Conservation (phyloP, 2,888 invertebrate species). For the Caenorhabditis uteleia region DNA sequence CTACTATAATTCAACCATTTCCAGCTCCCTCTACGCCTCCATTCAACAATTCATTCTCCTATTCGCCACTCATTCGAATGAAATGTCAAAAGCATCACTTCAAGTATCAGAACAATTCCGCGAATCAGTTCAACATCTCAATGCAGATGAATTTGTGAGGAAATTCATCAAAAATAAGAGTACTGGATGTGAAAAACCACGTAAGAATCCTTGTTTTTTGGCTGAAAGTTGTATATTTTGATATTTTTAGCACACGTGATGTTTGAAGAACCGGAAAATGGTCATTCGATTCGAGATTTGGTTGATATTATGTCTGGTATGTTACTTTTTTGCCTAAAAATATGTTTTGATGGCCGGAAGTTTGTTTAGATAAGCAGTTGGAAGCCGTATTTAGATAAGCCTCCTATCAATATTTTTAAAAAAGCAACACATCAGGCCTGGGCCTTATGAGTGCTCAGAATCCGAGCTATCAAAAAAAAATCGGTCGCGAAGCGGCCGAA, state of each 20-base stretch:
- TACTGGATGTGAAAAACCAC: slow-evolving; percentile 90
- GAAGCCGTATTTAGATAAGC: too few species aligned
- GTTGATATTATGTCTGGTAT: slow-evolving; percentile 35
- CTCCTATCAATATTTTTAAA: too few species aligned
- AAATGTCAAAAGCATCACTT: slow-evolving; percentile 47
- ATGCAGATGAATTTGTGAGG: slow-evolving; percentile 88
- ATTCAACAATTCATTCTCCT: slow-evolving; percentile 45
- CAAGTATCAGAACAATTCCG: slow-evolving; percentile 86
- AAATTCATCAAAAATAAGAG: slow-evolving; percentile 90
- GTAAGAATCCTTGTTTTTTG: slow-evolving; percentile 71
- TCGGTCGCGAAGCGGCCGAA: too few species aligned
- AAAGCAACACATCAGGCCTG: too few species aligned
- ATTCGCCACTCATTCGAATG: slow-evolving; percentile 57
- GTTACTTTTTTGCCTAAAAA: too few species aligned
- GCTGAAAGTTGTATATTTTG: neutral
- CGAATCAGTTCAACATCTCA: slow-evolving; percentile 87
- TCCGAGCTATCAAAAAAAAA: too few species aligned
- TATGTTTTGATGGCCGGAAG: too few species aligned
- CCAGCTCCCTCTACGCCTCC: slow-evolving; percentile 35
- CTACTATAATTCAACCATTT: too few species aligned
- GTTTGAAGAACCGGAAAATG: slow-evolving; percentile 34
- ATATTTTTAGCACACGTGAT: slow-evolving; percentile 26
- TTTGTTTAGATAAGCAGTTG: neutral
- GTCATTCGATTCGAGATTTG: slow-evolving; percentile 19
- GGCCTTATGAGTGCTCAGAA: too few species aligned